Base-by-base conservation (phyloP, 1,140 invertebrate species). In the Eriocheir sinensis region DNA sequence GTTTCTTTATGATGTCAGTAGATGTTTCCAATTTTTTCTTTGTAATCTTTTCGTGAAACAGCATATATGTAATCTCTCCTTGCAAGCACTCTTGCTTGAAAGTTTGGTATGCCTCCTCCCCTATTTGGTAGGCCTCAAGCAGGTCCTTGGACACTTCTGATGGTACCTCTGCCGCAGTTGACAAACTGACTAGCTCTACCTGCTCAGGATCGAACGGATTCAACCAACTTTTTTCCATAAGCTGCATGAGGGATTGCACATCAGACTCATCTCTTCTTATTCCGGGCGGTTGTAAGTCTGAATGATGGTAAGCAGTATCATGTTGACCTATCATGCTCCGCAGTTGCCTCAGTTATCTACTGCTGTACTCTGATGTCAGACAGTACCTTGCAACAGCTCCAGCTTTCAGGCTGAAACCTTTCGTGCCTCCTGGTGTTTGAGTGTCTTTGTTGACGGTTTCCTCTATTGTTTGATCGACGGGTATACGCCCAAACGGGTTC, bases 361-460 rank as follows among this genome's bases (percentile, higher is more conserved):
- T 88, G 12, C 38, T 36, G 38, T 81, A 72, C 15, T 80, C 91
- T 41, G 34, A 4, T 27, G 79, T 80, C 3, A 92, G 36, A 30
- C 27, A 92, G 34, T 40, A 92, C 0, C 79, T 4, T 0, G 9
- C 21, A 1, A 92, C 34, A 32, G 60, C 72, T 30, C 34, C 91
- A 27, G 34, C 8, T 17, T 81, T 92, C 32, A 81, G 15, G 3
- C 79, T 92, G 79, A 92, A 83, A 9, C 40, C 34, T 34, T 81
- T 92, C 0, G 79, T 83, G 8, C 72, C 91, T 27, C 91, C 91
- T 41, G 72, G 4, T 27, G 79, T 81, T 32, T 92, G 38, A 0
- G 60, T 92, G 38, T 80, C 34, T 32, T 36, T 81, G 3, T 92
- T 92, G 32, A 81, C 36, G 3, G 79, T 92, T 92, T 36, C 72